These are phyloP conservation scores for Galemys pyrenaicus DNA, from an alignment of 2,113 vertebrate species.

Conservation along the genomic window DNA sequence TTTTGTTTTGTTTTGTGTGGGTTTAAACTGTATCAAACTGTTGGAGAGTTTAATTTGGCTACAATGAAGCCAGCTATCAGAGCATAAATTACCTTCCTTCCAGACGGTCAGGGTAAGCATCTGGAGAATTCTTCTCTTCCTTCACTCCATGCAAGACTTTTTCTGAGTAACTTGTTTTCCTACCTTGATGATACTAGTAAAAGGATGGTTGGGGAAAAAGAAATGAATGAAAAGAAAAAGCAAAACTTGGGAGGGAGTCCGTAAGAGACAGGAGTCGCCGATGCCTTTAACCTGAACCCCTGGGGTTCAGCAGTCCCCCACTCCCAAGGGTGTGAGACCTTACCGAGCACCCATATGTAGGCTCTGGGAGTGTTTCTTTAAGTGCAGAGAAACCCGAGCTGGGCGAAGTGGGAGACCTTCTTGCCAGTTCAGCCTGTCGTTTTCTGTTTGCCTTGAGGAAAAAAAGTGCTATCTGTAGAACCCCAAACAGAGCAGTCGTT, in stretches of 20 bases:
- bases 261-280: not conserved
- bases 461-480: not conserved
- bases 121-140: not conserved
- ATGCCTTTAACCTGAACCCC: not conserved
- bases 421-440: not conserved
- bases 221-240: not conserved
- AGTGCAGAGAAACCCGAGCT: not conserved
- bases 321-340: too few species aligned
- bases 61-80: not conserved
- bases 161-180: not conserved
- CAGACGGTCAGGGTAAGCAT: not conserved
- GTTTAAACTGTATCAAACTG: not conserved
- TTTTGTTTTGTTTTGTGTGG: not conserved
- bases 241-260: not conserved
- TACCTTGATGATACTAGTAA: not conserved
- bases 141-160: not conserved
- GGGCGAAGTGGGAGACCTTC: not conserved
- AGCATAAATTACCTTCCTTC: not conserved
- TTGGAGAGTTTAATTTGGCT: conserved; percentile 1
- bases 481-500: not conserved
- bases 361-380: too few species aligned
- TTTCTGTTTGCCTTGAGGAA: not conserved
- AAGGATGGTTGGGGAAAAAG: not conserved
- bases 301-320: too few species aligned
- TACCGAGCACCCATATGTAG: too few species aligned